Evolutionary conservation across 2,888 invertebrate genomes (phyloP).

Genomic region (Gandaritis pyraliata): DNA sequence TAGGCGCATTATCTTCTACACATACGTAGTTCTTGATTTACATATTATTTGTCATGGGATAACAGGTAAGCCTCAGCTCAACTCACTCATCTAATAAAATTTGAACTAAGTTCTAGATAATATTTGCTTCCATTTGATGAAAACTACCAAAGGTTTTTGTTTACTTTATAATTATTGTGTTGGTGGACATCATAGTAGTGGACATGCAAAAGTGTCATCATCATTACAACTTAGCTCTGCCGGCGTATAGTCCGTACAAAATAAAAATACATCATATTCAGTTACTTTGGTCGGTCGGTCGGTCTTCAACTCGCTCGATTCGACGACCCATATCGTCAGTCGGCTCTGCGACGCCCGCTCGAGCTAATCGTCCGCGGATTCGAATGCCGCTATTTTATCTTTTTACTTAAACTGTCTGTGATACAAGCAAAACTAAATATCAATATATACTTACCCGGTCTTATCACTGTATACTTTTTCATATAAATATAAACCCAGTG

Average conservation of each 20-base stretch:
- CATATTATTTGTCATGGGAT: no score
- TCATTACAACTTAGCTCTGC: no score
- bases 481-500: constrained; percentile 17
- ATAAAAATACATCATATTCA: not conserved
- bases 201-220: no score
- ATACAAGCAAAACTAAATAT: constrained; percentile 44
- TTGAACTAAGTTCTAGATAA: no score
- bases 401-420: constrained; percentile 45
- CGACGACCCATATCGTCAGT: not conserved
- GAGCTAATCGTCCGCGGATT: constrained; percentile 42
- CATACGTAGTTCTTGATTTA: no score
- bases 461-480: constrained; percentile 1
- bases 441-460: constrained; percentile 11
- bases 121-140: no score
- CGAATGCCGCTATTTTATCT: constrained; percentile 31
- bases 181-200: no score
- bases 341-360: constrained; percentile 56
- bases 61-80: no score
- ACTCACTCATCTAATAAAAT: no score
- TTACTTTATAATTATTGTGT: no score
- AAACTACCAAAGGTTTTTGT: no score
- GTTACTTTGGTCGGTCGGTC: not conserved
- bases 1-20: no score
- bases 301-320: constrained; percentile 1
- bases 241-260: not conserved